Evolutionary conservation across 2,113 vertebrate species (phyloP), one percentile per base, ranked within the genome.

Genomic region (mouse (Mus musculus)): DNA sequence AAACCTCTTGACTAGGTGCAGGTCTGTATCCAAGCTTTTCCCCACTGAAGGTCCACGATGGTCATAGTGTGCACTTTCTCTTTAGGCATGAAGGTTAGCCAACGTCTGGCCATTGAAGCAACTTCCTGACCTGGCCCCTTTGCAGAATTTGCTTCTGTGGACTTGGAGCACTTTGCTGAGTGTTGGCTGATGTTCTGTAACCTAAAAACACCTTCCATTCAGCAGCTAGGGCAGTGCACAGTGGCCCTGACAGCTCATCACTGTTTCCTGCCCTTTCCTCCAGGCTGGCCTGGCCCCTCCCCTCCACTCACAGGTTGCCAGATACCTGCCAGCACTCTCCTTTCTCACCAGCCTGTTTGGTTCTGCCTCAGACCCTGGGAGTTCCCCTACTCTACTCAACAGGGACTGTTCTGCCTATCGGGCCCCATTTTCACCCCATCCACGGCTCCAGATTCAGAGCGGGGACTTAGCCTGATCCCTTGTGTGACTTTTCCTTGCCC

Each of bases 41-140:
- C n/a, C 39, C 1, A 12, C 26, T 0, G 5, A 9, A 26, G 26
- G 11, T 0, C 1, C 8, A 3, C 0, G 0, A 1, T 17, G 0
- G 24, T 33, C 5, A 0, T 1, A 1, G 6, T 16, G 2, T 49
- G 9, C 10, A 13, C 7, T 36, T 84, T 88, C 80, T 16, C 52
- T 97, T 46, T 54, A 56, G 3, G 24, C 49, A 7, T 65, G 76
- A 33, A 67, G 6, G 20, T 84, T 33, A 89, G 75, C 56, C 16
- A 7, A 85, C 22, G 71, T 85, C 71, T 76, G 52, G 28, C 24
- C 46, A 17, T 20, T 17, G 33, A 16, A 4, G 5, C 63, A 84
- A 54, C 39, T 76, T 90, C 65, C 65, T 52, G 59, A 72, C 46
- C 76, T 89, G 63, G 56, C 61, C 84, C 84, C 56, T 77, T 92